Conservation (phyloP, 2,113 vertebrate genomes). For the Chrysemys picta region DNA sequence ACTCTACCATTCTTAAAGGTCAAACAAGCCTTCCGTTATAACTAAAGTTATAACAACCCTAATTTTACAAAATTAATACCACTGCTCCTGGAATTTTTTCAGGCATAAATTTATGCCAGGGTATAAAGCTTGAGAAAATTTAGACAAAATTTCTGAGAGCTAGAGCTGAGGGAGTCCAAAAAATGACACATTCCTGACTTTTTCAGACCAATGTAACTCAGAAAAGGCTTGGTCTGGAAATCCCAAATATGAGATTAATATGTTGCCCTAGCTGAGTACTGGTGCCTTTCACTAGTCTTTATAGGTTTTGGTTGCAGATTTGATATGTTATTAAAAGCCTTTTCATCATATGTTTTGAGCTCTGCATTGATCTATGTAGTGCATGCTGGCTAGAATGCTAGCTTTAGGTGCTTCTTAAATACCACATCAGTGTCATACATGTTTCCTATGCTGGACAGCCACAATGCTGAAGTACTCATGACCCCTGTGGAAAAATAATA, state of each 20-base stretch:
- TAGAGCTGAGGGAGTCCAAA: neutral
- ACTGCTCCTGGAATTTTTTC: neutral
- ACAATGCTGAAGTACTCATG: neutral
- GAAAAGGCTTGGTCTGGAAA: neutral
- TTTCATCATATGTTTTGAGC: neutral
- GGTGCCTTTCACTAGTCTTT: neutral
- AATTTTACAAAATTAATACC: neutral
- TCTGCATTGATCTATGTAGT: neutral
- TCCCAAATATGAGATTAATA: neutral
- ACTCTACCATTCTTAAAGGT: neutral
- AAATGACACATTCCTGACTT: neutral
- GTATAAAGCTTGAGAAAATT: neutral
- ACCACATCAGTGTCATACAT: neutral
- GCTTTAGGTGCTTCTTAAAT: neutral
- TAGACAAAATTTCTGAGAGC: neutral
- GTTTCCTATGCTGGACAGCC: neutral
- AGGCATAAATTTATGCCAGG: neutral
- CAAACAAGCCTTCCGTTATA: neutral
- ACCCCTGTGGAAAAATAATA: neutral
- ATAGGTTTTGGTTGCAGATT: neutral
- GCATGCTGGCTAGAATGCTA: neutral
- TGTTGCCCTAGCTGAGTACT: neutral
- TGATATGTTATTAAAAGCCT: neutral
- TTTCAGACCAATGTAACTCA: neutral
- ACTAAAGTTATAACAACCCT: neutral